Conservation (phyloP, 2,797 vertebrate species). For the Scolopax rusticola region DNA sequence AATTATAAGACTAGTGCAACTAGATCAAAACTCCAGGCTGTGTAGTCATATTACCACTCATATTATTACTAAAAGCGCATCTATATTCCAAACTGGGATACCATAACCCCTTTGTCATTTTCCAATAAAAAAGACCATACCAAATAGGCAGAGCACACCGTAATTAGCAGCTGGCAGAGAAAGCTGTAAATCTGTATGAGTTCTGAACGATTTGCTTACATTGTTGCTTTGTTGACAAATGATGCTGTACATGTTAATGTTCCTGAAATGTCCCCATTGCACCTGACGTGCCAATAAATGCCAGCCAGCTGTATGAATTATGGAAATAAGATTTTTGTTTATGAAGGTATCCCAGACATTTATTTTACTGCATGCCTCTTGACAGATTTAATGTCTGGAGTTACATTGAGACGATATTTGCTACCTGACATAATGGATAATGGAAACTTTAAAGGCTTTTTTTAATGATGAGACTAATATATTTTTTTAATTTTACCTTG, state of each 20-base stretch:
- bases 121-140: constrained; percentile 88
- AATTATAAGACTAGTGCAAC: constrained; percentile 81
- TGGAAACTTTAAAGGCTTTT: constrained; percentile 83
- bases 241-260: constrained; percentile 92
- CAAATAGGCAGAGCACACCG: constrained; percentile 89
- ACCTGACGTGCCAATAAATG: constrained; percentile 91
- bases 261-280: constrained; percentile 89
- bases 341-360: constrained; percentile 90
- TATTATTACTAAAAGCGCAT: constrained; percentile 86
- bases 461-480: constrained; percentile 80
- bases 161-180: constrained; percentile 90
- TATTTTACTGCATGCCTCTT: constrained; percentile 88
- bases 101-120: constrained; percentile 88
- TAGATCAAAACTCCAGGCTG: constrained; percentile 81
- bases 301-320: constrained; percentile 89
- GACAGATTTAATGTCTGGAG: constrained; percentile 89
- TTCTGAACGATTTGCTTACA: constrained; percentile 92
- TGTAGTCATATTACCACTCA: constrained; percentile 79
- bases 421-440: constrained; percentile 88
- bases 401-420: constrained; percentile 88
- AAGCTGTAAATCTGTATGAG: constrained; percentile 89
- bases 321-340: constrained; percentile 93
- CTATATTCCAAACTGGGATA: constrained; percentile 86
- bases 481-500: constrained; percentile 73
- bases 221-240: constrained; percentile 91